Base-by-base conservation (phyloP, 2,113 vertebrate genomes). In the Petromus typicus region DNA sequence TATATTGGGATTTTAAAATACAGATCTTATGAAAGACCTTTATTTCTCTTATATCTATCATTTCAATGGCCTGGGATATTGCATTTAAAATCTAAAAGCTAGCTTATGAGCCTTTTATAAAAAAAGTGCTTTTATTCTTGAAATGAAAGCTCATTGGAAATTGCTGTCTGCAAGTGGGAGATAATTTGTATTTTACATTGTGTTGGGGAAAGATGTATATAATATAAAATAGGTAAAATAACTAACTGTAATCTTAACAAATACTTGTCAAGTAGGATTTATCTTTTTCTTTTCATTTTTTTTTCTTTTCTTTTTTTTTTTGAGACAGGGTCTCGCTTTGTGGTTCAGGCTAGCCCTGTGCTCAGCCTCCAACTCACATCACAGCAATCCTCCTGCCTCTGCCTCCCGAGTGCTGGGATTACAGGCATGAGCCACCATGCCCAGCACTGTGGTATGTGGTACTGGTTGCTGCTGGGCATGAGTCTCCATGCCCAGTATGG, bases 1-100 rank as follows among this genome's bases (percentile, higher is more conserved):
- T 80, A 83, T 73, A 79, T 91, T 64, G 54, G 69, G 75, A 45
- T 82, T 91, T 95, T 63, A 89, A 79, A 86, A 91, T 94, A 7
- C 56, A 80, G 48, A 23, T 86, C 25, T 63, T 83, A 45, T 11
- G 83, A 95, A 86, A 87, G 91, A 96, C n/a, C 34, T 30, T 91
- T 90, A 67, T 94, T 91, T 94, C 48, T 85, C 61, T 90, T 86
- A 84, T 64, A 67, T 37, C 30, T 80, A 83, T 91, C 27, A 45
- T 91, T 93, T 94, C 34, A 54, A 27, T 3, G 57, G 59, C 59
- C 43, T 95, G 81, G 73, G 51, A 90, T 90, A 84, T 89, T 84
- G 81, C 67, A 85, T 96, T 95, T 89, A 54, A 95, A 95, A 86
- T 93, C 63, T 91, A 91, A 91, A 89, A 79, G 85, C 61, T 86